phyloP scores from a whole-genome alignment of 2,113 vertebrate species.

The Labeo catla region DNA sequence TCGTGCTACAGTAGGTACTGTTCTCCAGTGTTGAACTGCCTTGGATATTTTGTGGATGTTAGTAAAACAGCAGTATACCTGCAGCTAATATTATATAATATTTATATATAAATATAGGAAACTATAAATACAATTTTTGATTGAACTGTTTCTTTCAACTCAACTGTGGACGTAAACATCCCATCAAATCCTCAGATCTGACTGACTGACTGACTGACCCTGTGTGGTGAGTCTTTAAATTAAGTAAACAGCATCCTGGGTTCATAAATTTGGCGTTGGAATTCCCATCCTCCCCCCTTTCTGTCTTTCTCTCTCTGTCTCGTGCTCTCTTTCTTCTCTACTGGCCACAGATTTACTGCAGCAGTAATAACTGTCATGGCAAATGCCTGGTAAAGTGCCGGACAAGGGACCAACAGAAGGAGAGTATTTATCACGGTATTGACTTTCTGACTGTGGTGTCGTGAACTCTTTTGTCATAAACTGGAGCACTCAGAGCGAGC shows the following conservation, averaged over 20 bases:
- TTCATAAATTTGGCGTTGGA: conserved; percentile 84
- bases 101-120: neutral
- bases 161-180: conserved; percentile 3
- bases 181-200: conserved; percentile 43
- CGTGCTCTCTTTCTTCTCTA: conserved; percentile 54
- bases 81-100: no score
- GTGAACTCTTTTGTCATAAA: conserved; percentile 90
- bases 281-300: conserved; percentile 58
- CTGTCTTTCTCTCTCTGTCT: conserved; percentile 45
- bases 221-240: conserved; percentile 78
- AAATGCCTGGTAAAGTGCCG: conserved; percentile 84
- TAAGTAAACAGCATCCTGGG: conserved; percentile 84
- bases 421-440: conserved; percentile 85
- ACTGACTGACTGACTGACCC: conserved; percentile 37
- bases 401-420: conserved; percentile 80
- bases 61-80: no score
- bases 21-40: no score
- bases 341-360: conserved; percentile 88
- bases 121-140: neutral
- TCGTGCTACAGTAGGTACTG: no score
- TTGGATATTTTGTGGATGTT: no score
- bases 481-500: conserved; percentile 77
- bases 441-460: conserved; percentile 85
- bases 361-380: conserved; percentile 91
- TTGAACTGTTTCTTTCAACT: neutral